Conservation (phyloP, 1,140 invertebrate species). For the Zaprionus tsacasi region DNA sequence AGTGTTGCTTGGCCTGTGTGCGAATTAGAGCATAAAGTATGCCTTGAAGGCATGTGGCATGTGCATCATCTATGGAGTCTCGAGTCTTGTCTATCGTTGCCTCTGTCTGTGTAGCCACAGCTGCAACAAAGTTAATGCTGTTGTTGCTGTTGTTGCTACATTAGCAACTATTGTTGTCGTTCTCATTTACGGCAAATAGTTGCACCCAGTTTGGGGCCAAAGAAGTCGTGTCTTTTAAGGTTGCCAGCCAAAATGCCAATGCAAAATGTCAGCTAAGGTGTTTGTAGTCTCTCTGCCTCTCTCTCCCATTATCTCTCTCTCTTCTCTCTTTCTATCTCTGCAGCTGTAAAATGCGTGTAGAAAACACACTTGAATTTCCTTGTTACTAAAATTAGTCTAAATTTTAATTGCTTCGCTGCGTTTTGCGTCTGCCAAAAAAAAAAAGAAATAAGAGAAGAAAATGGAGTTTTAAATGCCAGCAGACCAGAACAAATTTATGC, state of each 20-base stretch:
- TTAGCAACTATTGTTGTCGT: neutral
- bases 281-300: neutral
- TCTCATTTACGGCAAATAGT: neutral
- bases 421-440: constrained; percentile 31
- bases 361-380: constrained; percentile 18
- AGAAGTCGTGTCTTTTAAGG: constrained; percentile 5
- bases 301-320: neutral
- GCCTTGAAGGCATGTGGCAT: constrained; percentile 66
- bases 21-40: constrained; percentile 80
- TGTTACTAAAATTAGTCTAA: constrained; percentile 41
- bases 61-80: constrained; percentile 56
- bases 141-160: neutral
- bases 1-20: constrained; percentile 61
- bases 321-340: neutral
- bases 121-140: constrained; percentile 10
- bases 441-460: constrained; percentile 5
- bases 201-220: constrained; percentile 4
- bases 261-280: constrained; percentile 62
- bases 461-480: constrained; percentile 60
- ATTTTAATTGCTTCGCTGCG: constrained; percentile 68
- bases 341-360: constrained; percentile 9
- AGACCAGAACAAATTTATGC: constrained; percentile 79
- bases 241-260: constrained; percentile 59
- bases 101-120: constrained; percentile 24
- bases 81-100: constrained; percentile 20